Evolutionary conservation across 2,797 vertebrate genomes (phyloP), one percentile per base, ranked within the genome.

Genomic region (Eleutherodactylus coqui): DNA sequence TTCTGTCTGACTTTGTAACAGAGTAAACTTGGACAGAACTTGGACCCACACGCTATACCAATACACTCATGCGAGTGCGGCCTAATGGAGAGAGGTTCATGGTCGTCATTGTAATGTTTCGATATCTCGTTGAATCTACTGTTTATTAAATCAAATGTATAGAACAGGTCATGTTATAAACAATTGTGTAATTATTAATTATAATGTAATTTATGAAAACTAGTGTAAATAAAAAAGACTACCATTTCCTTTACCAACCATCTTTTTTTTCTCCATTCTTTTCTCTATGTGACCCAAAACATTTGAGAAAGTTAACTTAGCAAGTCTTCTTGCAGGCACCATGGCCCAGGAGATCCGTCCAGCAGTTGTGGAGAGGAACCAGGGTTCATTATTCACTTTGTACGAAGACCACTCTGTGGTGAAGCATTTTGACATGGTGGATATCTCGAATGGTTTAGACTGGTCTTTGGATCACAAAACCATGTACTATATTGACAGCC

Each of bases 401-500:
- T 90, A 89, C 77, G 82, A 95, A 0, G 93, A 97, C 88, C 94
- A 93, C 89, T 93, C 93, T 0, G 94, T 97, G 53, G 92, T 96
- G 88, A 96, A 94, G 89, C 94, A 96, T 87, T 96, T 98, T 62
- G 93, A 94, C 89, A 92, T 96, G 90, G 97, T 99, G 91, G 95
- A 96, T 92, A 95, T 99, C 88, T 98, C 97, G 47, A 99, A 99
- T 0, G 98, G 97, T 17, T 85, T 99, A 92, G 98, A 97, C 85
- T 99, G 98, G 98, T 98, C 97, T 0, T 88, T 94, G 84, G 97
- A 99, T 89, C 95, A 96, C 88, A 95, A 80, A 84, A 95, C 90
- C 4, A 96, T 99, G 90, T 99, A 96, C 90, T 99, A 98, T 91
- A 96, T 99, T 0, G 97, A 99, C 90, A 98, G 96, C 91, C 90